A percentile compares a stretch with the other conserved stretches of the same genome.
Conservation (phyloP, 2,888 invertebrate species). For the Operophtera brumata region DNA sequence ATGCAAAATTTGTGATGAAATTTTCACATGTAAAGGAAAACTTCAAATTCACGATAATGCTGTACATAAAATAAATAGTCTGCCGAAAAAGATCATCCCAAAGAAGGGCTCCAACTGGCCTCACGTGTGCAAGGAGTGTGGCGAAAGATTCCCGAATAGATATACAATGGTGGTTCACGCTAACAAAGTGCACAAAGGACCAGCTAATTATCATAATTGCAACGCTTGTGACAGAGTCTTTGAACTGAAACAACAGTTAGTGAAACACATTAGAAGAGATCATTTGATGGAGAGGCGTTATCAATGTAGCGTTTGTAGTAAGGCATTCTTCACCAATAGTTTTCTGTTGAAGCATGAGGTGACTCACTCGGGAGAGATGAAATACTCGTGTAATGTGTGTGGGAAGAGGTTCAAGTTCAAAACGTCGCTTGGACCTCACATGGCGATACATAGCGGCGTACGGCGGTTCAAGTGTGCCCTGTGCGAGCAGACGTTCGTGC, state of each 20-base stretch:
- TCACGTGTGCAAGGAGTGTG: slow-evolving; percentile 36
- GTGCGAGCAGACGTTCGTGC: slow-evolving; percentile 43
- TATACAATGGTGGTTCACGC: slow-evolving; percentile 43
- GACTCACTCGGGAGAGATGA: slow-evolving; percentile 41
- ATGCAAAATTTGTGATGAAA: slow-evolving; percentile 41
- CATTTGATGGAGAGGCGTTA: slow-evolving; percentile 49
- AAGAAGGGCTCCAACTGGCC: neutral
- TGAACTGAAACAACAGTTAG: slow-evolving; percentile 34
- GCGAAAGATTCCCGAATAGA: slow-evolving; percentile 45
- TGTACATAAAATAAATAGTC: neutral
- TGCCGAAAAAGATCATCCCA: neutral
- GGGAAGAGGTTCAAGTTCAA: slow-evolving; percentile 38
- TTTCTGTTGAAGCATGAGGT: slow-evolving; percentile 41
- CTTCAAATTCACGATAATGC: neutral
- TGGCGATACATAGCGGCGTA: slow-evolving; percentile 38
- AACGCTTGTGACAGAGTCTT: slow-evolving; percentile 54
- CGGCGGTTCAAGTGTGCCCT: slow-evolving; percentile 31
- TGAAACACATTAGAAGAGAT: slow-evolving; percentile 40
- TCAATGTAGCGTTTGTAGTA: slow-evolving; percentile 47
- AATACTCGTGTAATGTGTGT: slow-evolving; percentile 49
- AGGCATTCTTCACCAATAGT: slow-evolving; percentile 42
- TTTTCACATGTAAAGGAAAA: slow-evolving; percentile 26
- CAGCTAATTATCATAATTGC: slow-evolving; percentile 36
- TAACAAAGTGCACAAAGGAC: slow-evolving; percentile 41
- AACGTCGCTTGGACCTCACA: slow-evolving; percentile 28